Base-by-base conservation (phyloP, 2,888 invertebrate species). In the Busseola fusca region DNA sequence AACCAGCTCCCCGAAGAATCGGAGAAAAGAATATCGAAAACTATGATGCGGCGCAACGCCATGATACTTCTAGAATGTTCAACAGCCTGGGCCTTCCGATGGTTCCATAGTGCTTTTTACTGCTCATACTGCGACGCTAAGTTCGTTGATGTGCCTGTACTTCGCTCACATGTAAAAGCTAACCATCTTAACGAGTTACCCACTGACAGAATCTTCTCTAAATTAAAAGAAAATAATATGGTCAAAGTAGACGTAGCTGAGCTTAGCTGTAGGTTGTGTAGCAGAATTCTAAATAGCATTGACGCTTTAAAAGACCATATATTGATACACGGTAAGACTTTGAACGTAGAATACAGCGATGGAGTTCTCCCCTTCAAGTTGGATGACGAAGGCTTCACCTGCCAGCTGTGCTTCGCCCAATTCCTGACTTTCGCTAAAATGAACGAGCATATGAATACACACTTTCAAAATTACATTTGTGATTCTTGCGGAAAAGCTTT, bases 31-130 rank as follows among this genome's bases (percentile, higher is more conserved):
- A 93, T 95, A 56, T 89, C 91, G 2, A 95, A 93, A 87, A 94
- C 94, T 0, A 94, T 94, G 94, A 94, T 95, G 95, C 88, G 94
- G 34, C 87, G 92, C 69, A 95, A 95, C 72, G 94, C 95, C 3
- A 82, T 93, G 80, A 91, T 86, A 0, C 84, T 95, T 81, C 87
- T 95, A 42, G 93, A 94, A 89, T 90, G 81, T 84, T 94, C 95
- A 3, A 94, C 95, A 0, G 94, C 94, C 1, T 95, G 94, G 95
- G 92, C 95, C 0, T 95, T 95, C 69, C 89, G 95, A 60, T 95
- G 94, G 94, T 95, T 91, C 73, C 93, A 91, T 50, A 93, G 92
- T 76, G 88, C 91, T 1, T 95, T 94, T 73, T 95, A 89, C 78
- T 95, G 95, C 76, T 93, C 93, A 0, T 95, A 95, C 75, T 95